Percentiles rank a stretch among this genome's conserved stretches.
These are phyloP conservation scores for Scelioninae gen. 2 DNA, from an alignment of 2,888 invertebrate genomes.

Conservation along the genomic window DNA sequence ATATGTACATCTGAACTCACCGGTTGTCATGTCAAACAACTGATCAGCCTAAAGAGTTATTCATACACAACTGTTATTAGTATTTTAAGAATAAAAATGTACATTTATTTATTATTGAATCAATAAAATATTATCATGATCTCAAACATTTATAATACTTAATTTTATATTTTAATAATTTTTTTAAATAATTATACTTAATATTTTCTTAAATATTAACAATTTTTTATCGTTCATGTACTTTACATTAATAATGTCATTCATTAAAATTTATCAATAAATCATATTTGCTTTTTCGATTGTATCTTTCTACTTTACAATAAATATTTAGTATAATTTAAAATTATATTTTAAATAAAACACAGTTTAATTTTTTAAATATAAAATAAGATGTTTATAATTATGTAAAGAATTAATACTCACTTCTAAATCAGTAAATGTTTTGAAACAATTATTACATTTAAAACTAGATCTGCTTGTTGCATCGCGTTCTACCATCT, in stretches of 20 bases:
- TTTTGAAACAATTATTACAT: constrained; percentile 92
- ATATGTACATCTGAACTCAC: constrained; percentile 92
- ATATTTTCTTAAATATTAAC: no score
- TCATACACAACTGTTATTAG: background rate
- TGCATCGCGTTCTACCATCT: constrained; percentile 95
- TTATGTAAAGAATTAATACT: constrained; percentile 61
- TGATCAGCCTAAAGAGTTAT: constrained; percentile 90
- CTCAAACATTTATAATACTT: no score
- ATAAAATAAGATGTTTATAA: background rate
- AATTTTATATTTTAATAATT: no score
- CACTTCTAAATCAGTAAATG: constrained; percentile 95
- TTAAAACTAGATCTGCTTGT: constrained; percentile 97
- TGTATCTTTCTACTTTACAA: no score
- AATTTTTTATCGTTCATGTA: no score
- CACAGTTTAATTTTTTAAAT: background rate
- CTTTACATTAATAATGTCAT: no score
- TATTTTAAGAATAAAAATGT: background rate
- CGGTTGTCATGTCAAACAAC: constrained; percentile 88
- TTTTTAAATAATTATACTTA: no score
- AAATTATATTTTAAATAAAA: constrained; percentile 1
- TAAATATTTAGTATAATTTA: background rate
- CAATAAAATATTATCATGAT: no score
- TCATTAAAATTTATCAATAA: no score
- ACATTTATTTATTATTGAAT: no score
- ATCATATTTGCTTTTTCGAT: no score